These are phyloP conservation scores for Pseudomyrmex gracilis DNA, from an alignment of 1,140 invertebrate genomes.

Conservation along the genomic window DNA sequence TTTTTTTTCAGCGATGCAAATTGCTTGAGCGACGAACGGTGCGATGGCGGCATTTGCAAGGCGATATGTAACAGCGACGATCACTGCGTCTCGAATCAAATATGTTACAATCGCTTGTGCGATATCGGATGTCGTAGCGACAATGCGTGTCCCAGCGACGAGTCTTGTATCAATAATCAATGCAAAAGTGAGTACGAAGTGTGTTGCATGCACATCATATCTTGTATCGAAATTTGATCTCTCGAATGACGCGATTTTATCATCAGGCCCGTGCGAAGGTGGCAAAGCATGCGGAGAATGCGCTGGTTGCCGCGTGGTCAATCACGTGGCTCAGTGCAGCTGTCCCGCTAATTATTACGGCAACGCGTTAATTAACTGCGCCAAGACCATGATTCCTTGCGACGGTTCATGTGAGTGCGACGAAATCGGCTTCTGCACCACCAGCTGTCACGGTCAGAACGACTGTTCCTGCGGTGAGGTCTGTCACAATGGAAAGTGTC, in stretches of 20 bases:
- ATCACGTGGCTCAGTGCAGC: constrained; percentile 93
- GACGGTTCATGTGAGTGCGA: constrained; percentile 91
- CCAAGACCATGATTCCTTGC: constrained; percentile 88
- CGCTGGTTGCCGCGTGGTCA: constrained; percentile 92
- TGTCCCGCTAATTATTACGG: constrained; percentile 93
- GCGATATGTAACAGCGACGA: constrained; percentile 94
- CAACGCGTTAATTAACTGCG: constrained; percentile 91
- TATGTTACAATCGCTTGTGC: constrained; percentile 94
- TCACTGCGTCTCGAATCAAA: constrained; percentile 92
- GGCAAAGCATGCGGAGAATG: constrained; percentile 91
- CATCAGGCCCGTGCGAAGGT: constrained; percentile 91
- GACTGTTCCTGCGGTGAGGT: constrained; percentile 92
- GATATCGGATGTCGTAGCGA: constrained; percentile 94
- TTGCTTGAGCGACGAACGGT: constrained; percentile 94
- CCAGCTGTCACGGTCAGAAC: constrained; percentile 88
- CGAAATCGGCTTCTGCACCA: constrained; percentile 91
- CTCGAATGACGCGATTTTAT: background rate
- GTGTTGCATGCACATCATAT: background rate
- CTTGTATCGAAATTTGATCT: background rate
- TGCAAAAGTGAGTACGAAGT: constrained; percentile 88
- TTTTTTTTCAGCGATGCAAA: constrained; percentile 88
- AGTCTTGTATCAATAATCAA: constrained; percentile 93
- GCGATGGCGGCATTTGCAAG: constrained; percentile 92
- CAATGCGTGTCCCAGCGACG: constrained; percentile 89
- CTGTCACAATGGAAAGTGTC: constrained; percentile 88